Conservation (phyloP, 1,140 invertebrate genomes). For the Orius laevigatus region DNA sequence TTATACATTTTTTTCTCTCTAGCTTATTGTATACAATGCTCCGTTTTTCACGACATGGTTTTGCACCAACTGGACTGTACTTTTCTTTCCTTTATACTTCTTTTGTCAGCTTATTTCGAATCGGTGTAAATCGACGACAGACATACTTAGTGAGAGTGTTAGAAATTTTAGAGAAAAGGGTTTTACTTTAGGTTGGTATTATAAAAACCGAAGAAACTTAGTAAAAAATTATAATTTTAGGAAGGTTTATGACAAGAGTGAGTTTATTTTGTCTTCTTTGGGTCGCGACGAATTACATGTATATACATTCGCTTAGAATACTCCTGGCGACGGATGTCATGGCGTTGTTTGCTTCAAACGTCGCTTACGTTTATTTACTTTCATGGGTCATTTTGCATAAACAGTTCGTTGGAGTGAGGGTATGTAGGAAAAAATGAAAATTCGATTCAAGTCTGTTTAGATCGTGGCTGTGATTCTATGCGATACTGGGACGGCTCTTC, state of each 20-base stretch:
- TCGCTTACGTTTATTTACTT: constrained; percentile 80
- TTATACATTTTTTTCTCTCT: constrained; percentile 24
- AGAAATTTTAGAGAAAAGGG: constrained; percentile 72
- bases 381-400: constrained; percentile 93
- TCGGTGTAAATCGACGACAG: constrained; percentile 53
- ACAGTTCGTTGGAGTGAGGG: constrained; percentile 87
- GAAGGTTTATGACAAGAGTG: constrained; percentile 67
- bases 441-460: constrained; percentile 31
- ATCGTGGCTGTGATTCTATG: constrained; percentile 89
- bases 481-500: constrained; percentile 80
- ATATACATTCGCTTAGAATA: constrained; percentile 67
- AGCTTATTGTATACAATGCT: constrained; percentile 57
- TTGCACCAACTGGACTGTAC: constrained; percentile 77
- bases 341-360: constrained; percentile 82
- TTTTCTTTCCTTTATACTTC: constrained; percentile 81
- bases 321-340: constrained; percentile 80
- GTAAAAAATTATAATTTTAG: constrained; percentile 29
- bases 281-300: constrained; percentile 86
- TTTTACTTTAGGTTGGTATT: constrained; percentile 52
- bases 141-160: constrained; percentile 59
- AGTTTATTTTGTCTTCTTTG: constrained; percentile 76
- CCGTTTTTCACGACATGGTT: constrained; percentile 92
- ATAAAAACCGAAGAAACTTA: neutral
- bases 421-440: constrained; percentile 29
- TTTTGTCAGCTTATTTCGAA: constrained; percentile 49